These are phyloP conservation scores for Hippocampus mohnikei DNA, from an alignment of 2,113 vertebrate species.

Conservation along the genomic window DNA sequence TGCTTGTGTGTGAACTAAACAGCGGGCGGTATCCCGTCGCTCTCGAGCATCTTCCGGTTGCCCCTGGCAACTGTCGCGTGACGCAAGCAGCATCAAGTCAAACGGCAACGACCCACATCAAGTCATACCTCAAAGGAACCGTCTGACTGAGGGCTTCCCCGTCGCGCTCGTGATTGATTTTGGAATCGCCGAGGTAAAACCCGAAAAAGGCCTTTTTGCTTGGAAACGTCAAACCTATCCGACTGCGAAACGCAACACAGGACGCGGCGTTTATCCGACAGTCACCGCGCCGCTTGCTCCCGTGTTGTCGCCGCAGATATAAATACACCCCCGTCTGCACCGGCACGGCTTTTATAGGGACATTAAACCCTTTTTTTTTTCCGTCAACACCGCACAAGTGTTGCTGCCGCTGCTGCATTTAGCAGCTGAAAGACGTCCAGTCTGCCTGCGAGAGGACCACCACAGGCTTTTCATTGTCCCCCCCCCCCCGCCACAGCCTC, in stretches of 20 bases:
- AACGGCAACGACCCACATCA: no score
- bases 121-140: no score
- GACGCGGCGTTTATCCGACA: background rate
- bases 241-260: no score
- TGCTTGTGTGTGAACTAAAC: background rate
- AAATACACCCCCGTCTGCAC: conserved; percentile 55
- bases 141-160: no score
- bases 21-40: background rate
- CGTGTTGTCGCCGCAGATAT: conserved; percentile 49
- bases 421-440: conserved; percentile 47
- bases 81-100: no score
- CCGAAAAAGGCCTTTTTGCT: background rate
- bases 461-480: conserved; percentile 58
- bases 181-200: background rate
- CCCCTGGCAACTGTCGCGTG: background rate
- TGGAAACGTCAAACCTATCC: no score
- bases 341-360: conserved; percentile 65
- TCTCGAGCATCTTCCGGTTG: background rate
- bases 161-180: background rate
- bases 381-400: conserved; percentile 53
- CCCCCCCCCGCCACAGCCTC: background rate
- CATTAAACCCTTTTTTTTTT: conserved; percentile 46
- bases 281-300: conserved; percentile 21
- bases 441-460: conserved; percentile 52
- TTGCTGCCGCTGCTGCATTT: conserved; percentile 23